Conservation (phyloP, 1,140 invertebrate genomes). For the Nephila pilipes region DNA sequence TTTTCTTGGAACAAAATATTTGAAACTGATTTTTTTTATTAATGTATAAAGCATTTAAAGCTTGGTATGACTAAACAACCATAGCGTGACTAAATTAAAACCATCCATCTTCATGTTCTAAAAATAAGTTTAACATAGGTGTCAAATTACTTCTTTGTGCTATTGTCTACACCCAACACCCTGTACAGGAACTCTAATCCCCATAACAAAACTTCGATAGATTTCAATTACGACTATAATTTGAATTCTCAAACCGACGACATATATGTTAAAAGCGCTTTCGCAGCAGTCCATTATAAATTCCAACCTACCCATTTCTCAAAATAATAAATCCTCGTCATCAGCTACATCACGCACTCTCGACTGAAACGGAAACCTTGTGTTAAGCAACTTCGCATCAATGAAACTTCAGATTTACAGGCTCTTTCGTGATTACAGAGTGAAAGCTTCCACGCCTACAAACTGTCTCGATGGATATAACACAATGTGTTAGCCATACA, state of each 20-base stretch:
- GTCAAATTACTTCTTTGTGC: background rate
- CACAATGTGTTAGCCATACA: slow-evolving; percentile 2
- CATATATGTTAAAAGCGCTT: background rate
- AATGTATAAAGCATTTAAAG: too few species aligned
- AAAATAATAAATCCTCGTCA: slow-evolving; percentile 3
- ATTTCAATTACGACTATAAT: background rate
- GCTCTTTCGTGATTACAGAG: background rate
- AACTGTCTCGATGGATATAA: background rate
- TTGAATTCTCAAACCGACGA: background rate
- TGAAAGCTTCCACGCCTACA: slow-evolving; percentile 18
- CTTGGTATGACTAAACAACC: too few species aligned
- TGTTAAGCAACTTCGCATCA: background rate
- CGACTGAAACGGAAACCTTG: background rate
- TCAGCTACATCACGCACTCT: background rate
- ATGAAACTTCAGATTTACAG: slow-evolving; percentile 30
- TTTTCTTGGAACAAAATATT: too few species aligned
- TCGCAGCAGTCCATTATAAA: background rate
- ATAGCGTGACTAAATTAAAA: too few species aligned
- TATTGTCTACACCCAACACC: background rate
- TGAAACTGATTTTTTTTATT: too few species aligned
- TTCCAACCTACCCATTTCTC: background rate
- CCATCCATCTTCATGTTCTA: too few species aligned
- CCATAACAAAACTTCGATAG: background rate
- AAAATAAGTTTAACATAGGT: too few species aligned
- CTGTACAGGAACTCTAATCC: background rate